Conservation (phyloP, 2,888 invertebrate species). For the Omphaloscelis lunosa region DNA sequence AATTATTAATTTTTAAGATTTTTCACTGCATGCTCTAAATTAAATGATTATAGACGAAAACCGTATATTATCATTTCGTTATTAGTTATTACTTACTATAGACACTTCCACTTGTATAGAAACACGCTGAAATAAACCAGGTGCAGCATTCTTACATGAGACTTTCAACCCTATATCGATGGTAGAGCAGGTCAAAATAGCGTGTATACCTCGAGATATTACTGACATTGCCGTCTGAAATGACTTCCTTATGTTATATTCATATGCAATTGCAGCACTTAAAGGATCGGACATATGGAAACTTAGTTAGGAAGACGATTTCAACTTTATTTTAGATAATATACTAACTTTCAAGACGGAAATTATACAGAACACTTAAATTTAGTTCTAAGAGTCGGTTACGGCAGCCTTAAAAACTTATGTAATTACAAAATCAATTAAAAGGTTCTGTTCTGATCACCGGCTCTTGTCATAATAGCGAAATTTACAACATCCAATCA, state of each 20-base stretch:
- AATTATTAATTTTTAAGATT: not conserved
- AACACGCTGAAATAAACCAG: conserved; percentile 51
- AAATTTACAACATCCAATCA: conserved; percentile 71
- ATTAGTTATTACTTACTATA: conserved; percentile 37
- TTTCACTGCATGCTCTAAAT: conserved; percentile 21
- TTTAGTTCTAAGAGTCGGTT: not conserved
- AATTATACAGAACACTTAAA: conserved; percentile 3
- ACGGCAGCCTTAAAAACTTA: conserved; percentile 27
- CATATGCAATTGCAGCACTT: conserved; percentile 50
- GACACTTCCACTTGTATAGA: conserved; percentile 51
- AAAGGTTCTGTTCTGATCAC: conserved; percentile 61
- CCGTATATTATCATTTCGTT: conserved; percentile 41
- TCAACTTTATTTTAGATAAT: conserved; percentile 18
- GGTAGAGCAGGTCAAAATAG: conserved; percentile 35
- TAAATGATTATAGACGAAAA: no score
- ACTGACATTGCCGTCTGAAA: conserved; percentile 53
- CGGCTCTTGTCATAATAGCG: conserved; percentile 63
- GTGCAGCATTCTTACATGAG: conserved; percentile 15
- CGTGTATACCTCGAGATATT: conserved; percentile 22
- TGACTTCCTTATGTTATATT: conserved; percentile 60
- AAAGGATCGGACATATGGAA: conserved; percentile 30
- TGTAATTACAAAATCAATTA: conserved; percentile 59
- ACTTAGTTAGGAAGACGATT: conserved; percentile 12
- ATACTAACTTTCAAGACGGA: not conserved
- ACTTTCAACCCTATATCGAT: conserved; percentile 51